Conservation (phyloP, 2,797 vertebrate genomes). For the Lacerta bilineata region DNA sequence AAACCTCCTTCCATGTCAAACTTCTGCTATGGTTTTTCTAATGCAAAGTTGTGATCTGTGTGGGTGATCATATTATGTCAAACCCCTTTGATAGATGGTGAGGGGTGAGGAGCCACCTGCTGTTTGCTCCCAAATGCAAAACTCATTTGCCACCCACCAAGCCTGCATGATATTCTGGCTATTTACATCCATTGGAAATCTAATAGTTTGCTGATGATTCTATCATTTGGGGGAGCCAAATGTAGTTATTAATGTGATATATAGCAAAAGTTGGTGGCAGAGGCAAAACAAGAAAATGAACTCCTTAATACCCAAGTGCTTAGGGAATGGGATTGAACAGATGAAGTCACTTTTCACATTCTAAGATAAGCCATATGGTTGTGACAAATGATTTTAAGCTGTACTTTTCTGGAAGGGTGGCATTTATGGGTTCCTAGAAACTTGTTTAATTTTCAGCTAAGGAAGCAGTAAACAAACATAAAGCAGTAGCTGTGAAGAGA, state of each 20-base stretch:
- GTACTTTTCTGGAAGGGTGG: conserved; percentile 22
- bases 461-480: conserved; percentile 14
- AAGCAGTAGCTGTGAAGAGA: not conserved
- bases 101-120: conserved; percentile 49
- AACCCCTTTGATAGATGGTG: conserved; percentile 60
- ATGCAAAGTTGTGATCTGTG: conserved; percentile 34
- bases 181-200: conserved; percentile 72
- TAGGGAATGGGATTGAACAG: conserved; percentile 27
- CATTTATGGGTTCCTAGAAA: conserved; percentile 30
- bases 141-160: conserved; percentile 69
- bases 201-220: conserved; percentile 66
- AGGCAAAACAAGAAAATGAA: conserved; percentile 45
- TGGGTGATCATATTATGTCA: conserved; percentile 42
- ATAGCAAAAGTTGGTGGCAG: conserved; percentile 35
- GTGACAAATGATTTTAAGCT: conserved; percentile 32
- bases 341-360: conserved; percentile 33
- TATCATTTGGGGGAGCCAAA: conserved; percentile 39
- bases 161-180: conserved; percentile 67
- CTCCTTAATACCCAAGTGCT: conserved; percentile 44
- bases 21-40: conserved; percentile 15
- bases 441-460: conserved; percentile 49
- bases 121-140: conserved; percentile 67
- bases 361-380: conserved; percentile 27
- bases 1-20: not conserved
- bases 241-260: conserved; percentile 70